phyloP scores from a whole-genome alignment of 2,888 invertebrate species.

The Timema cristinae region DNA sequence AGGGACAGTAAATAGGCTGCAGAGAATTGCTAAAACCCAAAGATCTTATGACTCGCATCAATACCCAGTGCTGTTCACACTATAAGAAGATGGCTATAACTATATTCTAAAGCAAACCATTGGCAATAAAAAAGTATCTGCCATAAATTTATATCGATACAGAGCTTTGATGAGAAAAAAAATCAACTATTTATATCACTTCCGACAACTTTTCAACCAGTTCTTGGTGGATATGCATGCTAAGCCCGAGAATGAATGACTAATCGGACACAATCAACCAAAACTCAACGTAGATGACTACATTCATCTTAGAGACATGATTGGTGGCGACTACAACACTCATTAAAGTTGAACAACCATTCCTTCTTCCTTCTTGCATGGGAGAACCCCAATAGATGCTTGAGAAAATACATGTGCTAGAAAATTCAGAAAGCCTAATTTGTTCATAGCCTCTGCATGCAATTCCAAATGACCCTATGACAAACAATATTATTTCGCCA shows the following conservation, averaged over 20 bases:
- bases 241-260: slow-evolving; percentile 27
- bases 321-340: slow-evolving; percentile 17
- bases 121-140: slow-evolving; percentile 22
- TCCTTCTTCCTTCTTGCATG: slow-evolving; percentile 37
- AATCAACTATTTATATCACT: slow-evolving; percentile 27
- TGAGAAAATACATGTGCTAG: slow-evolving; percentile 39
- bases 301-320: slow-evolving; percentile 33
- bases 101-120: slow-evolving; percentile 25
- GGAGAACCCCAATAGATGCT: slow-evolving; percentile 43
- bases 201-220: slow-evolving; percentile 35
- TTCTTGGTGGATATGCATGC: slow-evolving; percentile 37
- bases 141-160: slow-evolving; percentile 34
- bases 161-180: slow-evolving; percentile 30
- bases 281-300: slow-evolving; percentile 34
- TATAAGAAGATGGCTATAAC: slow-evolving; percentile 32
- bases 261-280: slow-evolving; percentile 25
- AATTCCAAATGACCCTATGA: slow-evolving; percentile 39
- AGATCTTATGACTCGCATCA: slow-evolving; percentile 36
- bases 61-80: slow-evolving; percentile 39
- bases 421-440: slow-evolving; percentile 40
- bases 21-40: not conserved
- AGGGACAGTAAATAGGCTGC: slow-evolving; percentile 21
- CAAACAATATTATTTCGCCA: slow-evolving; percentile 36
- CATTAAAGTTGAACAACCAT: slow-evolving; percentile 28
- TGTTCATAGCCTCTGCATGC: slow-evolving; percentile 42